Evolutionary conservation across 1,140 invertebrate species (phyloP).

Genomic region (Drosophila albomicans): DNA sequence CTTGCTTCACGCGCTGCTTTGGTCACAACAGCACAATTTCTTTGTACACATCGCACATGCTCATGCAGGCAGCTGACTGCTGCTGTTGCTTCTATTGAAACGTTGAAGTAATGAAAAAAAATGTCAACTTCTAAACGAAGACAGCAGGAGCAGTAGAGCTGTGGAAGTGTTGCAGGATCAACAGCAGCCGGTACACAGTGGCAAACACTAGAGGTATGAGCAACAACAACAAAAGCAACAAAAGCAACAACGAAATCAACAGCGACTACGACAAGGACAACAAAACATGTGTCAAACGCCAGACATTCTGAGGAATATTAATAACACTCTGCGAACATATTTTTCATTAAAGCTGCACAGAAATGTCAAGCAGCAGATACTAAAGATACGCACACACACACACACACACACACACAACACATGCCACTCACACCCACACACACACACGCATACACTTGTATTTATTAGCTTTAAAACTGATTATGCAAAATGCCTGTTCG

Average conservation of each 20-base stretch:
- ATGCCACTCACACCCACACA: conserved; percentile 17
- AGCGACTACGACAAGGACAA: conserved; percentile 62
- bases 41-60: conserved; percentile 40
- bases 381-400: conserved; percentile 21
- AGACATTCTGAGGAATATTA: conserved; percentile 82
- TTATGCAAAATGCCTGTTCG: conserved; percentile 40
- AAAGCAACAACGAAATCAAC: conserved; percentile 35
- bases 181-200: conserved; percentile 30
- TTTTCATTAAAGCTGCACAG: conserved; percentile 79
- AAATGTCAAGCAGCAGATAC: conserved; percentile 60
- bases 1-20: conserved; percentile 59
- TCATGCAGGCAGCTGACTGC: conserved; percentile 24
- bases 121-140: conserved; percentile 67
- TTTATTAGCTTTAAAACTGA: conserved; percentile 41
- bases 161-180: conserved; percentile 24
- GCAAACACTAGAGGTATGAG: conserved; percentile 27
- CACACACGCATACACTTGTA: conserved; percentile 11
- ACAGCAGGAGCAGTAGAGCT: conserved; percentile 24
- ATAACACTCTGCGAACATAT: conserved; percentile 79
- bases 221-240: conserved; percentile 26
- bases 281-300: conserved; percentile 83
- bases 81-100: conserved; percentile 70
- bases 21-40: conserved; percentile 51
- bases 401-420: conserved; percentile 19
- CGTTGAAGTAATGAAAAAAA: conserved; percentile 82